Percentiles rank a stretch among this genome's conserved stretches.
These are phyloP conservation scores for Monochamus saltuarius DNA, from an alignment of 1,140 invertebrate species.

Conservation along the genomic window DNA sequence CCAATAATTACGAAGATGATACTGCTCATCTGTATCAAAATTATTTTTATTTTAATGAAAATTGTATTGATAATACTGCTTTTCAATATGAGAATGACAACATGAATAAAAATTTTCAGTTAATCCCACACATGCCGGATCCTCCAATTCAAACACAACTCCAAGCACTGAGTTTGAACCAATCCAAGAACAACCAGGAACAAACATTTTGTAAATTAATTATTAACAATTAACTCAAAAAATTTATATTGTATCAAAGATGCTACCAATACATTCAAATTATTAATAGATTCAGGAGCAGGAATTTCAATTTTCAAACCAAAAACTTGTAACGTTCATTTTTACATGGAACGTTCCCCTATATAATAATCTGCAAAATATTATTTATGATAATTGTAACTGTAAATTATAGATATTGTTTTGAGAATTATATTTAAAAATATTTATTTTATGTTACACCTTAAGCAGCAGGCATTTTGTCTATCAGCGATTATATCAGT, in stretches of 20 bases:
- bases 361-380: too few relatives aligned
- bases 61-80: background rate
- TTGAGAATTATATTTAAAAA: too few relatives aligned
- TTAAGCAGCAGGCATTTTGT: too few relatives aligned
- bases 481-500: too few relatives aligned
- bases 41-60: background rate
- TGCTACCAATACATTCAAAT: slow-evolving; percentile 11
- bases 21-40: background rate
- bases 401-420: too few relatives aligned
- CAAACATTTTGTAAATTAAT: background rate
- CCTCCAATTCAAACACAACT: slow-evolving; percentile 1
- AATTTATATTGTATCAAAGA: slow-evolving; percentile 27
- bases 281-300: slow-evolving; percentile 21
- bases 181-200: background rate
- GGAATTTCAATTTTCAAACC: slow-evolving; percentile 26
- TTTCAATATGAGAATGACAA: background rate
- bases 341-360: too few relatives aligned
- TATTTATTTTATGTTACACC: too few relatives aligned
- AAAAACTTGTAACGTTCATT: slow-evolving; percentile 13
- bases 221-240: slow-evolving; percentile 14
- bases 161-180: background rate
- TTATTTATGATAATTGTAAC: too few relatives aligned
- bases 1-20: background rate
- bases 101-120: slow-evolving; percentile 14
- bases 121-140: background rate